Base-by-base conservation (phyloP, 1,140 invertebrate genomes). In the Hyphantria cunea region DNA sequence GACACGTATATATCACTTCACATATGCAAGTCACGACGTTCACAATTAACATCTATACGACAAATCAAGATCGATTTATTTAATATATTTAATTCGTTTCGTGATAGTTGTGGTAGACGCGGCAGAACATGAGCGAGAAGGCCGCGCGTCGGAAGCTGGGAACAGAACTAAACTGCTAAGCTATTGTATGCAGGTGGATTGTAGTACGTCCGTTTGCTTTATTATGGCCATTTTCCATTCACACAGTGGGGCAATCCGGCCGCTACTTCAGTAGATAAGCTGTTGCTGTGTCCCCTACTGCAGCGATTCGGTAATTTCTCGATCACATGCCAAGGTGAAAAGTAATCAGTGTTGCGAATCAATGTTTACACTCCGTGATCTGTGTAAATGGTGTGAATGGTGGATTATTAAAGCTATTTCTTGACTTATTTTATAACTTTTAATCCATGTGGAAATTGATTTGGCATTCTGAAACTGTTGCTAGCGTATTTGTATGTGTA, bases 151-250 rank as follows among this genome's bases (percentile, higher is more conserved):
- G 78, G 81, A 85, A 77, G 80, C 86, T 84, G 86, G 68, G 82
- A 83, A 77, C 80, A 79, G 72, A 80, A 82, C 74, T 78, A 81
- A 75, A 81, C 83, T 80, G 78, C 77, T 74, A 74, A 76, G 72
- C 80, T 74, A 89, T 89, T 87, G 84, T 89, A 86, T 89, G 86
- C 86, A 89, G 80, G 80, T 84, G 84, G 70, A 87, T 86, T 84
- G 80, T 84, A 78, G 62, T 78, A 81, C 78, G 82, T 85, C 80
- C 74, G 76, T 80, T 84, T 76, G 82, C 74, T 73, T 83, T 85
- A 82, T 85, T 81, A 88, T 86, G 78, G 80, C 65, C 76, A 83
- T 86, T 88, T 87, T 84, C 86, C 81, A 86, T 84, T 86, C 82
- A 81, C 82, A 82, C 82, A 83, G 82, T 81, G 78, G 76, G 65